phyloP scores from a whole-genome alignment of 2,113 vertebrate species.

The Boleophthalmus pectinirostris region DNA sequence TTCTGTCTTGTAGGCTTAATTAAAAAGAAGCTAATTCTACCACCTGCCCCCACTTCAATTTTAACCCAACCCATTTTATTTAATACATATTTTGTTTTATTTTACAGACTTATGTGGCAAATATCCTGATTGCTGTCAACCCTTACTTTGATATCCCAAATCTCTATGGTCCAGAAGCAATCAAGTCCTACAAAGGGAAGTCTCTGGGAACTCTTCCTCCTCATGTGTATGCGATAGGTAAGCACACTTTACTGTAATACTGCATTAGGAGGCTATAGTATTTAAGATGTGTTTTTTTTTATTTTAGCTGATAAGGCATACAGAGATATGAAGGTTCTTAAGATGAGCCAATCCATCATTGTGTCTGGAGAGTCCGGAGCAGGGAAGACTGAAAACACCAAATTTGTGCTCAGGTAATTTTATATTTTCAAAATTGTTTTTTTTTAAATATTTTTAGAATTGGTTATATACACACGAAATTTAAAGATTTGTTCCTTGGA shows the following conservation, averaged over 20 bases:
- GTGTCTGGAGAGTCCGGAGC: slow-evolving; percentile 98
- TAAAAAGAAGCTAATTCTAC: too few species aligned
- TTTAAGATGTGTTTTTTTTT: not conserved
- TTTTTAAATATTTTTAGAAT: too few species aligned
- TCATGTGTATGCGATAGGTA: slow-evolving; percentile 96
- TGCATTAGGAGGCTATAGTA: not conserved
- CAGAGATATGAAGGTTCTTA: slow-evolving; percentile 97
- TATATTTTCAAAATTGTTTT: not conserved
- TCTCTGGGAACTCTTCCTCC: slow-evolving; percentile 94
- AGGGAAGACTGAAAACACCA: slow-evolving; percentile 99
- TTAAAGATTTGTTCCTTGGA: too few species aligned
- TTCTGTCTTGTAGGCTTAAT: too few species aligned
- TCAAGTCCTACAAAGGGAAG: slow-evolving; percentile 90
- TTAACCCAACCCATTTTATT: not conserved
- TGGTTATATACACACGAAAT: too few species aligned
- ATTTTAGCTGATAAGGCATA: slow-evolving; percentile 93
- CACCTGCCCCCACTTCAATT: too few species aligned
- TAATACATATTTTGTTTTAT: slow-evolving; percentile 1
- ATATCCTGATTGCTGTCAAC: slow-evolving; percentile 98
- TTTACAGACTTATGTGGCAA: slow-evolving; percentile 93
- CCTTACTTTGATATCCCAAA: slow-evolving; percentile 96
- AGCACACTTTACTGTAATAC: slow-evolving; percentile 24
- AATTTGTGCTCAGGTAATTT: slow-evolving; percentile 93
- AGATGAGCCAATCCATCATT: slow-evolving; percentile 98
- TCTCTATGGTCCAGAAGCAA: slow-evolving; percentile 87